These are phyloP conservation scores for Andrena flavipes DNA, from an alignment of 2,888 invertebrate species.

Conservation along the genomic window DNA sequence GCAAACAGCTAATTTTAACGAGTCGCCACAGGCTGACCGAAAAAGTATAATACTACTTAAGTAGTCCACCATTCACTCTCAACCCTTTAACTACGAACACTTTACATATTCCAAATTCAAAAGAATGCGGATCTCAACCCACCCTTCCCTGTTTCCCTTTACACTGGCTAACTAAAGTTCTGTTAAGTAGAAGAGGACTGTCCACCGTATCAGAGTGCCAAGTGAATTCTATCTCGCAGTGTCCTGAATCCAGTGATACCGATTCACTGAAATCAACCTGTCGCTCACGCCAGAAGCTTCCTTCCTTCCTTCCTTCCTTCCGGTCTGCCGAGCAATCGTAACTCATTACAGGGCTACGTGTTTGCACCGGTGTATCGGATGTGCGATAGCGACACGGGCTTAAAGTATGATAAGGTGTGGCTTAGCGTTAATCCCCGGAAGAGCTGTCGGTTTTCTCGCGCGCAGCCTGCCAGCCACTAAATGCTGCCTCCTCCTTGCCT, in stretches of 20 bases:
- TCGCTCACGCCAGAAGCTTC: conserved; percentile 53
- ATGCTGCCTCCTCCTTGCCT: conserved; percentile 45
- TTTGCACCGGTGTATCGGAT: conserved; percentile 57
- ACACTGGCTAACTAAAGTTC: not conserved
- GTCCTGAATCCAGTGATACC: not conserved
- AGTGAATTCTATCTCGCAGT: not conserved
- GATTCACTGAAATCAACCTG: conserved; percentile 52
- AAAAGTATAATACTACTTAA: no score
- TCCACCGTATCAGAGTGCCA: not conserved
- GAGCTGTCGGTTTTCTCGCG: conserved; percentile 59
- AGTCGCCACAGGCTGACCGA: no score
- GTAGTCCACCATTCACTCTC: no score
- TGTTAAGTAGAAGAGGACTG: not conserved
- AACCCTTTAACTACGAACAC: no score
- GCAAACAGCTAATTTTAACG: no score
- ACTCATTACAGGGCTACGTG: conserved; percentile 57
- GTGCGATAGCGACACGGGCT: conserved; percentile 68
- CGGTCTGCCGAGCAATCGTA: conserved; percentile 45
- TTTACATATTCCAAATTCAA: not conserved
- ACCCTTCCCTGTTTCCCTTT: not conserved
- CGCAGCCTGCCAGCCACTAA: conserved; percentile 25
- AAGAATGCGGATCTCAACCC: not conserved
- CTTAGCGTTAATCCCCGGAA: conserved; percentile 76
- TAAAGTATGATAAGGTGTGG: conserved; percentile 77
- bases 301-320: conserved; percentile 50